Evolutionary conservation across 2,888 invertebrate species (phyloP).

Genomic region (Tricholauxania praeusta): DNA sequence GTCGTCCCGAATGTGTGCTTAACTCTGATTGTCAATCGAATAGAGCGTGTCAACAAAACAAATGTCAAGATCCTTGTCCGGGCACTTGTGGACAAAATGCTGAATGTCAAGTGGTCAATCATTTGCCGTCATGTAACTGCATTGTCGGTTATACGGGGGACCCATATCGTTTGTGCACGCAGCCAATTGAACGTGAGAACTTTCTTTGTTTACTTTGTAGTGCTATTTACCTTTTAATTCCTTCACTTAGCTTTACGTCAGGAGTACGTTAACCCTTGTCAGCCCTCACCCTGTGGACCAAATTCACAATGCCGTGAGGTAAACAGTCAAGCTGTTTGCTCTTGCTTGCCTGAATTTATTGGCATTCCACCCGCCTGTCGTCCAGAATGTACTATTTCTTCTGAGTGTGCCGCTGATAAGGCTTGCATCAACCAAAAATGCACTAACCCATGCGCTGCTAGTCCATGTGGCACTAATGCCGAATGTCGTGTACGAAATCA

Average conservation of each 20-base stretch:
- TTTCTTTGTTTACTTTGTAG: slow-evolving; percentile 65
- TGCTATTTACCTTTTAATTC: neutral
- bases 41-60: slow-evolving; percentile 78
- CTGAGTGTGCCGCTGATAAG: slow-evolving; percentile 79
- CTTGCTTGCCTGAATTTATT: slow-evolving; percentile 78
- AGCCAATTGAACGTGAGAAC: slow-evolving; percentile 71
- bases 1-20: slow-evolving; percentile 80
- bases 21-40: slow-evolving; percentile 81
- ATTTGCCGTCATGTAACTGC: slow-evolving; percentile 79
- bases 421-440: slow-evolving; percentile 85
- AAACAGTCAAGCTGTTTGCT: slow-evolving; percentile 80
- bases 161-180: slow-evolving; percentile 75
- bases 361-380: slow-evolving; percentile 83
- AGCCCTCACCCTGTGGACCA: slow-evolving; percentile 80
- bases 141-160: slow-evolving; percentile 80
- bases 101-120: slow-evolving; percentile 79
- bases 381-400: slow-evolving; percentile 83
- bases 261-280: slow-evolving; percentile 72
- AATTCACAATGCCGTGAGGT: slow-evolving; percentile 80
- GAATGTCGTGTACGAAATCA: slow-evolving; percentile 82
- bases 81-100: slow-evolving; percentile 83
- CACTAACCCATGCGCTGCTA: slow-evolving; percentile 80
- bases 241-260: slow-evolving; percentile 58
- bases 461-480: slow-evolving; percentile 74
- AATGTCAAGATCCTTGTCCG: slow-evolving; percentile 83